Conservation (phyloP, 2,113 vertebrate species). For the Crypturellus undulatus region DNA sequence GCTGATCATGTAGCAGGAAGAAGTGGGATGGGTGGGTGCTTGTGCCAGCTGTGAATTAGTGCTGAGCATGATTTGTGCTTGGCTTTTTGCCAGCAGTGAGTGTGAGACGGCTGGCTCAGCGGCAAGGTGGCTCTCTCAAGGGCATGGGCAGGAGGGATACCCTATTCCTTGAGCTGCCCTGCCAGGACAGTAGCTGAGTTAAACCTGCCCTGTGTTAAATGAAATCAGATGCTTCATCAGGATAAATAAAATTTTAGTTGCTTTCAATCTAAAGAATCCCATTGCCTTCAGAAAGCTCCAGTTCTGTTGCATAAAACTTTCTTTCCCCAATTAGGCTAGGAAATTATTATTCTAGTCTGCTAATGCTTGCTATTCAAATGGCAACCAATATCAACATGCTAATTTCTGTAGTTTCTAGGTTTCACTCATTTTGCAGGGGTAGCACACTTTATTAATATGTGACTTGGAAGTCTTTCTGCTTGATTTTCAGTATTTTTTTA, state of each 20-base stretch:
- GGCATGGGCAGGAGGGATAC: neutral
- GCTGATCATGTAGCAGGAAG: neutral
- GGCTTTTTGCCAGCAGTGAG: neutral
- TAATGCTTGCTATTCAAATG: neutral
- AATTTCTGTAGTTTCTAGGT: neutral
- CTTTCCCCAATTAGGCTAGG: neutral
- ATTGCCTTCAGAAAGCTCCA: neutral
- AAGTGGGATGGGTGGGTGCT: fast-evolving
- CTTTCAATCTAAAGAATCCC: neutral
- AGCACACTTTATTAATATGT: neutral
- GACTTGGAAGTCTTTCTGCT: neutral
- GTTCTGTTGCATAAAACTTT: neutral
- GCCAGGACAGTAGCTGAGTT: neutral
- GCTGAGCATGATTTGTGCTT: neutral
- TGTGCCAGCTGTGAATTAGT: neutral
- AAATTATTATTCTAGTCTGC: neutral
- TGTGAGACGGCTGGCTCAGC: neutral
- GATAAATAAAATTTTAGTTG: neutral
- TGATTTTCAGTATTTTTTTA: neutral
- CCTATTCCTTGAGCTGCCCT: neutral
- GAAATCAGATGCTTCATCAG: neutral
- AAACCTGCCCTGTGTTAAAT: neutral
- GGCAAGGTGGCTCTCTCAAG: neutral
- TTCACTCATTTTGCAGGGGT: neutral
- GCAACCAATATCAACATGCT: neutral